phyloP scores from a whole-genome alignment of 2,797 vertebrate genomes.

The Enteromius mattozi region DNA sequence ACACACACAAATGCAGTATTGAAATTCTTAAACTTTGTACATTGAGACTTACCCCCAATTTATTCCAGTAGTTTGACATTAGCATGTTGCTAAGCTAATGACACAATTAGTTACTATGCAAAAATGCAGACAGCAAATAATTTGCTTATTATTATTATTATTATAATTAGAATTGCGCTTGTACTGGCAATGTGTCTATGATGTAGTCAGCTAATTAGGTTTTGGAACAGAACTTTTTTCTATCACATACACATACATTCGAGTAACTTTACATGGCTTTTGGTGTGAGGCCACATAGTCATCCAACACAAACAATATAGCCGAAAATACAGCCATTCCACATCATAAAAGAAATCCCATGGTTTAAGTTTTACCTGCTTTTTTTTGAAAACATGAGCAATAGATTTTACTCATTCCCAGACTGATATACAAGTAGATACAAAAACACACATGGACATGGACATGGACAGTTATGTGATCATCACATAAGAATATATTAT shows the following conservation, averaged over 20 bases:
- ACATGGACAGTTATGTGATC: constrained; percentile 41
- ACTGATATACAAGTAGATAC: constrained; percentile 47
- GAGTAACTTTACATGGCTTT: constrained; percentile 35
- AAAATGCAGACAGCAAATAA: not conserved
- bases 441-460: constrained; percentile 29
- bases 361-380: constrained; percentile 43
- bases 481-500: constrained; percentile 14
- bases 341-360: constrained; percentile 29
- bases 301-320: constrained; percentile 47
- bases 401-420: constrained; percentile 39
- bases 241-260: constrained; percentile 29
- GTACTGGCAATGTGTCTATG: not conserved
- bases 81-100: not conserved
- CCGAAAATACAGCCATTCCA: constrained; percentile 39
- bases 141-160: not conserved
- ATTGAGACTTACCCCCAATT: not conserved
- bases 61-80: not conserved
- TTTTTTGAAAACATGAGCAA: constrained; percentile 29
- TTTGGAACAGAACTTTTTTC: not conserved
- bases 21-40: not conserved
- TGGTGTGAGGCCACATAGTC: constrained; percentile 21
- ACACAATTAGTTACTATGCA: not conserved
- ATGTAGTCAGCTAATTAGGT: not conserved
- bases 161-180: not conserved
- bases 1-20: constrained; percentile 19